These are phyloP conservation scores for Sandelia bainsii DNA, from an alignment of 2,797 vertebrate genomes.

Conservation along the genomic window DNA sequence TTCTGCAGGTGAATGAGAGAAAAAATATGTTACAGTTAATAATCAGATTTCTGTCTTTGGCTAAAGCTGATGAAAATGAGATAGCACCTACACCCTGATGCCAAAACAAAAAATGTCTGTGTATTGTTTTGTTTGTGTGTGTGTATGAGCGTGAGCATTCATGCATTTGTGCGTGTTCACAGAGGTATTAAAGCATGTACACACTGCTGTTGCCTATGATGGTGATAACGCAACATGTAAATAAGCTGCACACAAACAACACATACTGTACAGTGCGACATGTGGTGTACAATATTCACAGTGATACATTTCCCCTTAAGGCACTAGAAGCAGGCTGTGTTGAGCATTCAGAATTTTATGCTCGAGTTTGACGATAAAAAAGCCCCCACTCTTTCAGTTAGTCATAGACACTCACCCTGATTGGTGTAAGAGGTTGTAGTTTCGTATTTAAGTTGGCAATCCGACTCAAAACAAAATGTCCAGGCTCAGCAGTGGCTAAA, in stretches of 20 bases:
- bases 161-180: constrained; percentile 45
- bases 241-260: constrained; percentile 55
- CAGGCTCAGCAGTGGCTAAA: constrained; percentile 54
- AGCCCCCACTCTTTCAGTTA: constrained; percentile 44
- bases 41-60: constrained; percentile 67
- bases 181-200: constrained; percentile 46
- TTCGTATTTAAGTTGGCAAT: constrained; percentile 54
- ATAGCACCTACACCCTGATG: constrained; percentile 60
- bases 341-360: constrained; percentile 12
- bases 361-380: constrained; percentile 29
- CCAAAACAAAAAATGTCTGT: constrained; percentile 41
- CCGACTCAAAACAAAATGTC: constrained; percentile 52
- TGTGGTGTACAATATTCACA: constrained; percentile 68
- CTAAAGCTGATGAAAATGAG: constrained; percentile 61
- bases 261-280: constrained; percentile 31
- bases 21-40: constrained; percentile 54
- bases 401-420: constrained; percentile 22
- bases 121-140: constrained; percentile 14
- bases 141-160: constrained; percentile 6
- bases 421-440: constrained; percentile 44
- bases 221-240: constrained; percentile 41
- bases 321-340: constrained; percentile 38
- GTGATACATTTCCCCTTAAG: constrained; percentile 58
- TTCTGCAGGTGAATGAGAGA: constrained; percentile 40
- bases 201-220: constrained; percentile 38